Evolutionary conservation across 2,888 invertebrate species (phyloP), one percentile per base, ranked within the genome.

Genomic region (Coleophora flavipennella): DNA sequence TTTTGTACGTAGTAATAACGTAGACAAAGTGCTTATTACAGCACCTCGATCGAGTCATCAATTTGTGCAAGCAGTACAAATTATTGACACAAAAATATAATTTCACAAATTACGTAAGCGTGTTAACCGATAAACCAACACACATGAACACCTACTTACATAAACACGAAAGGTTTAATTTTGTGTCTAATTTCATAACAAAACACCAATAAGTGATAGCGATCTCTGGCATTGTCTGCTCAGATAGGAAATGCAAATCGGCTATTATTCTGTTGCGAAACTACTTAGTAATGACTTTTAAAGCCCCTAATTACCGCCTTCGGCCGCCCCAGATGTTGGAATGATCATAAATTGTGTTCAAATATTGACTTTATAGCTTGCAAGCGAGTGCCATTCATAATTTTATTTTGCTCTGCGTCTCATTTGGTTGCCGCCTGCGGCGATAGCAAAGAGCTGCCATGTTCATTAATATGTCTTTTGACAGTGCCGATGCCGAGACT

Each of bases 381-480:
- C 20, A 20, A 20, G 3, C 6, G 6, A 20, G 6, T 4, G 20
- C 20, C 3, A 20, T 20, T 20, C 20, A 4, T 20, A 20, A 20
- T 20, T 20, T 20, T 6, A 20, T 20, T 20, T 20, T 6, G 20
- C 3, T 20, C 6, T 20, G 20, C 6, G 20, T 20, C 20, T 20
- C n/a, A 13, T 33, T 31, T 32, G 29, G 40, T 45, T 41, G 38
- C 33, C 36, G 48, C 41, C 44, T 40, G 13, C 42, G 50, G 39
- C 32, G 46, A 35, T 8, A 46, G 44, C 36, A 44, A 46, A 41
- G 44, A 35, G 35, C 44, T 39, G 43, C 44, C 40, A 45, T 43
- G 36, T 28, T 40, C 39, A 29, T 43, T 49, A 39, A 20, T 20
- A 20, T 20, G 3, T 20, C 20, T 20, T 4, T 20, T 20, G 20